Conservation (phyloP, 1,140 invertebrate species). For the Tetramorium alpestre region DNA sequence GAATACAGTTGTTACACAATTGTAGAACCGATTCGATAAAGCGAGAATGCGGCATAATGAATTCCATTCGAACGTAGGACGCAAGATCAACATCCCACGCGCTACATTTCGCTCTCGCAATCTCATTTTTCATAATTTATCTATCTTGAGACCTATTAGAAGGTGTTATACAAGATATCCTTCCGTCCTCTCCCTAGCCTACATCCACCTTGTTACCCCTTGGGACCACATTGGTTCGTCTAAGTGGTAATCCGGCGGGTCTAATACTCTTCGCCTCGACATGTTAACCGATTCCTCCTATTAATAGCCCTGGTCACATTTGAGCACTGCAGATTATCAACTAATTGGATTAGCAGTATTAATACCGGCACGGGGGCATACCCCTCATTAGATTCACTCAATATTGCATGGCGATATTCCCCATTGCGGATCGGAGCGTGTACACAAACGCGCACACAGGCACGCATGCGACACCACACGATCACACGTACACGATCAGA, state of each 20-base stretch:
- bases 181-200: neutral
- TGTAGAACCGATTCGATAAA: neutral
- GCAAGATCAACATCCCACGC: neutral
- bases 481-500: neutral
- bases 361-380: constrained; percentile 54
- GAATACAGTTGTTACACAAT: neutral
- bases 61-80: neutral
- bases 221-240: neutral
- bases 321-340: constrained; percentile 70
- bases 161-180: neutral
- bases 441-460: constrained; percentile 1
- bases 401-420: constrained; percentile 69
- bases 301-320: constrained; percentile 63
- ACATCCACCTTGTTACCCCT: neutral
- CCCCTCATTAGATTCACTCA: constrained; percentile 75
- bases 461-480: neutral
- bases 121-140: neutral
- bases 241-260: constrained; percentile 30
- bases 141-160: neutral
- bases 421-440: neutral
- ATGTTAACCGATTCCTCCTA: constrained; percentile 58
- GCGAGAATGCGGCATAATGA: neutral
- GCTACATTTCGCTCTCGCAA: neutral
- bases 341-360: constrained; percentile 74
- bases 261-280: constrained; percentile 34